Conservation (phyloP, 30 jellyfish, hydroid and myxozoan species). For the Catostylus mosaicus region DNA sequence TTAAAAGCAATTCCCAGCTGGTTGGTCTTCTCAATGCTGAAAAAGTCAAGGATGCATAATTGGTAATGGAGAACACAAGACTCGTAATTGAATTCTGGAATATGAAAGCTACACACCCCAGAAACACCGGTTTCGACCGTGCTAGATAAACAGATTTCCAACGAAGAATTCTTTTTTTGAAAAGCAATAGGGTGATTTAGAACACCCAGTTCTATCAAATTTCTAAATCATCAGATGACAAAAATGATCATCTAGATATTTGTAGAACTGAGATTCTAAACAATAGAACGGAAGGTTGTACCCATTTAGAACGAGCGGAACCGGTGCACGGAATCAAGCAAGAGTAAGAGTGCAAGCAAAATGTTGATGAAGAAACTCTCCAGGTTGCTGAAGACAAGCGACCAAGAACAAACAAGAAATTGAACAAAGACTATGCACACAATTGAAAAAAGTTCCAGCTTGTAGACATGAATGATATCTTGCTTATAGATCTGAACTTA, state of each 20-base stretch:
- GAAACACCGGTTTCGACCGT: background rate
- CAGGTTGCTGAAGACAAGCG: background rate
- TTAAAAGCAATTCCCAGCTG: slow-evolving; percentile 17
- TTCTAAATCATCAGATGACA: too few relatives aligned
- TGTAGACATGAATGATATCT: background rate
- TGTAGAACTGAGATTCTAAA: too few relatives aligned
- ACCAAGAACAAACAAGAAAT: background rate
- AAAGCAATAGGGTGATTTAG: too few relatives aligned
- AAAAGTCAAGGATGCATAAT: background rate
- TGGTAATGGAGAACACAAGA: background rate
- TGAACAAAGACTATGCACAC: background rate
- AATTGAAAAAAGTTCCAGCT: background rate
- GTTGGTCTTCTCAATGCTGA: background rate
- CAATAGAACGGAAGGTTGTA: too few relatives aligned
- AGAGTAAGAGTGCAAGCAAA: background rate
- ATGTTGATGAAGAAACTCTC: background rate
- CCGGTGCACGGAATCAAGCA: too few relatives aligned
- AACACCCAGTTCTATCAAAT: too few relatives aligned
- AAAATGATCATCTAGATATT: too few relatives aligned
- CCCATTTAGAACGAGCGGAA: too few relatives aligned
- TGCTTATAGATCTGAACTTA: background rate
- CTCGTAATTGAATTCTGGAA: background rate
- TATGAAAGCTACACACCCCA: slow-evolving; percentile 7
- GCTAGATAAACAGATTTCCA: too few relatives aligned
- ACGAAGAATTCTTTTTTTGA: too few relatives aligned